Evolutionary conservation across 2,797 vertebrate species (phyloP).

Genomic region (Clamator glandarius): DNA sequence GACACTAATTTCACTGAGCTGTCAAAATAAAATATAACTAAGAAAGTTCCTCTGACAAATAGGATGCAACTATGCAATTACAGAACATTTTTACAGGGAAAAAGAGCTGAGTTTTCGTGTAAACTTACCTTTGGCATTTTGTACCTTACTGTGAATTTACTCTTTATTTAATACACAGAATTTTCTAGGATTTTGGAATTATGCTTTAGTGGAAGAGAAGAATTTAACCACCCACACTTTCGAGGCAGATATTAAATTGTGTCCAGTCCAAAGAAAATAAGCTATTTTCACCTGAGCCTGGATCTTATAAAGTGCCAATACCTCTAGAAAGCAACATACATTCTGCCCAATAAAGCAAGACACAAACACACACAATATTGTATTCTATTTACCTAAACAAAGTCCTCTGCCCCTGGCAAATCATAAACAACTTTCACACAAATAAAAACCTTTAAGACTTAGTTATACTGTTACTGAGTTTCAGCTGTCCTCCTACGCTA

Average conservation of each 20-base stretch:
- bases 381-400: not conserved
- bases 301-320: not conserved
- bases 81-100: not conserved
- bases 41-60: constrained; percentile 7
- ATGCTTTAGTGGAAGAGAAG: not conserved
- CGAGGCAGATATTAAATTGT: not conserved
- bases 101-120: not conserved
- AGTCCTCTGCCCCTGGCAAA: not conserved
- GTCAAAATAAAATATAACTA: constrained; percentile 22
- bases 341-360: not conserved
- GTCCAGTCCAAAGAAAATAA: not conserved
- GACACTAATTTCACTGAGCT: constrained; percentile 19
- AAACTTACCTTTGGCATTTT: not conserved
- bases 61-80: not conserved
- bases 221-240: not conserved
- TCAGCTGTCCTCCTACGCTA: constrained; percentile 39
- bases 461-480: not conserved
- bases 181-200: not conserved
- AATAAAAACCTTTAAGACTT: not conserved
- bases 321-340: not conserved
- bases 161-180: not conserved
- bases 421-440: not conserved
- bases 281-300: not conserved
- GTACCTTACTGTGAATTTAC: not conserved
- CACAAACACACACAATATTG: not conserved